Evolutionary conservation across 2,113 vertebrate genomes (phyloP), one percentile per base, ranked within the genome.

Genomic region (Trogon surrucura): DNA sequence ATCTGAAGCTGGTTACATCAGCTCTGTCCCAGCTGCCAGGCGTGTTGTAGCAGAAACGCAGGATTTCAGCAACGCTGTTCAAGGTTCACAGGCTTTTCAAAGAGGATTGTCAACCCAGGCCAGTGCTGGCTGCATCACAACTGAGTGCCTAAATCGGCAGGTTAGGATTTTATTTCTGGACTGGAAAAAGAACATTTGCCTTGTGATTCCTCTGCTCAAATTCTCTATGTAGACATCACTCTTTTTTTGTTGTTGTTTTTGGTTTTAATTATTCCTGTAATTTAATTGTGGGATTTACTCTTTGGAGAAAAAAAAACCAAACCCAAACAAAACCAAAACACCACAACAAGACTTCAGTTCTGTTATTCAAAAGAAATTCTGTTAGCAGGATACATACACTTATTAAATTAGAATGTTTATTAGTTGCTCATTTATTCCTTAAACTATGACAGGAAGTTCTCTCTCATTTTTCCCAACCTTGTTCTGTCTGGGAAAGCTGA

Each of bases 401-500:
- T 91, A 87, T 30, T 71, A 61, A 79, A 90, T 72, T 67, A 51
- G 45, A 71, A 84, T 79, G 54, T 36, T 88, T 90, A 88, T 80
- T 86, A 92, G 61, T 65, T 93, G 53, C 41, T 96, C 41, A 79
- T 87, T 79, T 80, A 75, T 54, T 71, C 54, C 64, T 70, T 90
- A 45, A 90, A 29, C 16, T 48, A 21, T 53, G 32, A 85, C 20
- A 94, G 67, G 79, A 96, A 80, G 12, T 56, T 82, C 83, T 82
- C 34, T 71, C 38, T 62, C 32, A 85, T 88, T 51, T 96, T 93
- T 77, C 79, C 44, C 62, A 80, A 13, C 34, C 41, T 75, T 21
- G 6, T 58, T 91, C 80, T 87, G 66, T 84, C 84, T 89, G 88
- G 65, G 70, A 93, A 85, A 91, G 45, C 85, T 91, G 92, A 96